Evolutionary conservation across 2,113 vertebrate species (phyloP).

Genomic region (Bubo bubo): DNA sequence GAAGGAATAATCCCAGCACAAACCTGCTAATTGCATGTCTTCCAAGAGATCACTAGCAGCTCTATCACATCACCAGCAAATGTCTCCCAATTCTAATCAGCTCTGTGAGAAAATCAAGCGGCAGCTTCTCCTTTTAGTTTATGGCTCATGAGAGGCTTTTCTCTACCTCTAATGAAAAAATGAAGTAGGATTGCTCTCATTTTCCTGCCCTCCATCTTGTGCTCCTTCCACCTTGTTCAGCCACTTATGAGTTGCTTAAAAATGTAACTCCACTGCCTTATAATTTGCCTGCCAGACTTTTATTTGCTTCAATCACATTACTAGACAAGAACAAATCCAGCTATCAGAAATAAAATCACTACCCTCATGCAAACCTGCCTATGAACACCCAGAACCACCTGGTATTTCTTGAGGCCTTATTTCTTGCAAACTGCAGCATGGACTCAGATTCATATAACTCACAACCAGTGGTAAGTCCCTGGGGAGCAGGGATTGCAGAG

Average conservation of each 20-base stretch:
- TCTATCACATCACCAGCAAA: background rate
- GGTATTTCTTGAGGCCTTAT: background rate
- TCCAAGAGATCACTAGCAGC: background rate
- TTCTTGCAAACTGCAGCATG: background rate
- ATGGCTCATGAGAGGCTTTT: background rate
- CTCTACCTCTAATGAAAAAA: background rate
- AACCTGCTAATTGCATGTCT: background rate
- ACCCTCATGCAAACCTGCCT: background rate
- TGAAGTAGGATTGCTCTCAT: background rate
- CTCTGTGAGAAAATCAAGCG: slow-evolving; percentile 7
- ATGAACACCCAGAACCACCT: background rate
- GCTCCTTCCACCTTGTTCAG: background rate
- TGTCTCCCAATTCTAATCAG: background rate
- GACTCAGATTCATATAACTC: background rate
- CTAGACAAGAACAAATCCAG: background rate
- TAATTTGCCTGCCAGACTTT: background rate
- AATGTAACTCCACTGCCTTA: background rate
- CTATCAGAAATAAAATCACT: background rate
- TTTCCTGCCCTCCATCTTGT: background rate
- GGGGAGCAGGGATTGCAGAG: background rate
- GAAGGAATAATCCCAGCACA: background rate
- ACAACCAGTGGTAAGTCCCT: background rate
- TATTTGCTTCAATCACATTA: background rate
- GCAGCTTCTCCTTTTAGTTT: background rate
- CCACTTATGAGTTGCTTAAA: background rate